Evolutionary conservation across 1,140 invertebrate genomes (phyloP).

Genomic region (Penaeus indicus): DNA sequence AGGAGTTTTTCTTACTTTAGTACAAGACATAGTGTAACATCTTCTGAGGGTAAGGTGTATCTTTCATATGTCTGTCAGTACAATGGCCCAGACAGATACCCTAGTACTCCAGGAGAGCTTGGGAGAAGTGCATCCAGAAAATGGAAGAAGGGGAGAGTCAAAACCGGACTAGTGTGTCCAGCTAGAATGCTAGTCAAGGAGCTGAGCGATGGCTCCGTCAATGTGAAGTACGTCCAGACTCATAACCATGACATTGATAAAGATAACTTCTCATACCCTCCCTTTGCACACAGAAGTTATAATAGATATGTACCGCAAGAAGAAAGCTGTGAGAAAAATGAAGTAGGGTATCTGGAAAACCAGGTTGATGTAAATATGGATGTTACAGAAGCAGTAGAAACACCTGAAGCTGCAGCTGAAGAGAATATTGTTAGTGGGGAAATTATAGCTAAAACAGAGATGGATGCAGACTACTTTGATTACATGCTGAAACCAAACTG

Average conservation of each 20-base stretch:
- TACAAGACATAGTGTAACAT: slow-evolving; percentile 42
- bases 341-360: not conserved
- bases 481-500: slow-evolving; percentile 33
- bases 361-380: not conserved
- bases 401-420: not conserved
- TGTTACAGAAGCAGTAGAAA: not conserved
- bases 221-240: slow-evolving; percentile 36
- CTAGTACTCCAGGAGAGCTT: not conserved
- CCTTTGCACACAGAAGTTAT: not conserved
- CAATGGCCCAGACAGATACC: slow-evolving; percentile 31
- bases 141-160: slow-evolving; percentile 2
- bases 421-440: slow-evolving; percentile 16
- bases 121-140: slow-evolving; percentile 4
- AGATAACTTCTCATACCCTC: not conserved
- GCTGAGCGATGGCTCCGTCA: slow-evolving; percentile 2
- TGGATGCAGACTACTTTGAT: slow-evolving; percentile 32
- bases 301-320: slow-evolving; percentile 3
- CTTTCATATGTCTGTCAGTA: slow-evolving; percentile 36
- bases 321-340: not conserved
- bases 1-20: slow-evolving; percentile 34
- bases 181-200: slow-evolving; percentile 42
- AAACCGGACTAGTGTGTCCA: slow-evolving; percentile 24
- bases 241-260: slow-evolving; percentile 30
- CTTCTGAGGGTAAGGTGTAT: slow-evolving; percentile 27
- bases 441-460: slow-evolving; percentile 21